Evolutionary conservation across 1,140 invertebrate genomes (phyloP), one percentile per base, ranked within the genome.

Genomic region (Drosophila kurseongensis): DNA sequence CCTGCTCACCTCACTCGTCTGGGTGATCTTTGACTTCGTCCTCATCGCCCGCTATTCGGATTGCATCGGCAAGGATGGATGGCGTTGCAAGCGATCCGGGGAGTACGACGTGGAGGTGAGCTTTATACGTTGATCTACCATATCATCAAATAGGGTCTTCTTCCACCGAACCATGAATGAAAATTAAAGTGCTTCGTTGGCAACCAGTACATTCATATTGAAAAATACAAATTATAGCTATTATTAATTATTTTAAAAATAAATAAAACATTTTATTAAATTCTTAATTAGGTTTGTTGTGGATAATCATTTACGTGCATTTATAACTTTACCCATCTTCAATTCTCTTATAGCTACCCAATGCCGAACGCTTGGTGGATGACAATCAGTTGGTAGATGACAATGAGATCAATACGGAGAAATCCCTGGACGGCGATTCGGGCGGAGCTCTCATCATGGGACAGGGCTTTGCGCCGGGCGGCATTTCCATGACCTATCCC

Each of bases 1-100:
- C 76, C 93, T 99, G 71, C 94, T 98, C 74, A 99, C 98, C 65
- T 99, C 98, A 0, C 93, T 99, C 60, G 97, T 98, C 42, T 99
- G 98, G 98, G 96, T 99, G 83, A 94, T 99, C 78, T 94, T 99
- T 40, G 98, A 98, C 93, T 97, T 98, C 23, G 95, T 97, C 58
- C 93, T 99, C 38, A 94, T 99, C 48, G 97, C 98, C 93, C 96
- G 98, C 93, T 99, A 98, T 93, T 97, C 97, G 32, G 98, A 99
- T 86, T 98, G 96, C 92, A 95, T 96, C 61, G 95, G 96, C 55
- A 93, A 94, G 63, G 94, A 95, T 73, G 95, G 95, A 58, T 95
- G 95, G 94, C 94, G 94, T 54, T 96, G 95, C 90, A 94, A 92
- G 65, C 90, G 93, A 68, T 82, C 91, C 56, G 93, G 93, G 54